Percentiles rank a stretch among this genome's conserved stretches.
These are phyloP conservation scores for Tortricodes alternella DNA, from an alignment of 2,888 invertebrate genomes.

Conservation along the genomic window DNA sequence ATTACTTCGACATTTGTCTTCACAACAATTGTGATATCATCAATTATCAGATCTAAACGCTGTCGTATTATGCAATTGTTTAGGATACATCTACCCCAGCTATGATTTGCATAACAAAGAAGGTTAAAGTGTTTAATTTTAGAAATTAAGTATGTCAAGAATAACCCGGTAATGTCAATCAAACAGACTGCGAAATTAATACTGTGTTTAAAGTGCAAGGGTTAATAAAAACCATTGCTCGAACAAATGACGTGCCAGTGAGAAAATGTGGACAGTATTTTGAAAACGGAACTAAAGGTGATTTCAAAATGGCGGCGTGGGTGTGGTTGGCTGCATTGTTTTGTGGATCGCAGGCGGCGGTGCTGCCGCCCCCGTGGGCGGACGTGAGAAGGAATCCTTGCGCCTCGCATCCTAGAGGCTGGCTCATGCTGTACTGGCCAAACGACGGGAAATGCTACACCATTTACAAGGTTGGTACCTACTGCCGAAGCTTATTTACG, in stretches of 20 bases:
- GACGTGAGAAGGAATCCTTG: slow-evolving; percentile 92
- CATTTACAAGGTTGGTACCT: slow-evolving; percentile 87
- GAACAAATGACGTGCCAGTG: slow-evolving; percentile 15
- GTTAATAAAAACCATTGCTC: not conserved
- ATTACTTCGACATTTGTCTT: slow-evolving; percentile 27
- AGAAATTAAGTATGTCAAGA: not conserved
- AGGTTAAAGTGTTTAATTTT: not conserved
- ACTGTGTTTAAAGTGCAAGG: not conserved
- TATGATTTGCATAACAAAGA: slow-evolving; percentile 20
- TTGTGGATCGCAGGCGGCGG: slow-evolving; percentile 81
- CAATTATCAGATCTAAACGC: slow-evolving; percentile 26
- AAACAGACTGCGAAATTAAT: slow-evolving; percentile 1
- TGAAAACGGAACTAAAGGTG: slow-evolving; percentile 26
- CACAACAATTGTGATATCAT: slow-evolving; percentile 17
- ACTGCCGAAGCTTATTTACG: not conserved
- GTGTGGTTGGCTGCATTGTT: slow-evolving; percentile 66
- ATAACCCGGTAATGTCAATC: slow-evolving; percentile 21
- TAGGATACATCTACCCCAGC: not conserved
- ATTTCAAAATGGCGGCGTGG: slow-evolving; percentile 62
- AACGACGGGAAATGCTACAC: slow-evolving; percentile 92
- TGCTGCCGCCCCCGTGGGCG: slow-evolving; percentile 93
- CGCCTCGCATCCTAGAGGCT: slow-evolving; percentile 89
- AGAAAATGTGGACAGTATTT: slow-evolving; percentile 36
- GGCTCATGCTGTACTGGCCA: slow-evolving; percentile 94
- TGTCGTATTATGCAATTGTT: slow-evolving; percentile 7